Conservation (phyloP, 1,140 invertebrate species). For the Plectrocnemia conspersa region DNA sequence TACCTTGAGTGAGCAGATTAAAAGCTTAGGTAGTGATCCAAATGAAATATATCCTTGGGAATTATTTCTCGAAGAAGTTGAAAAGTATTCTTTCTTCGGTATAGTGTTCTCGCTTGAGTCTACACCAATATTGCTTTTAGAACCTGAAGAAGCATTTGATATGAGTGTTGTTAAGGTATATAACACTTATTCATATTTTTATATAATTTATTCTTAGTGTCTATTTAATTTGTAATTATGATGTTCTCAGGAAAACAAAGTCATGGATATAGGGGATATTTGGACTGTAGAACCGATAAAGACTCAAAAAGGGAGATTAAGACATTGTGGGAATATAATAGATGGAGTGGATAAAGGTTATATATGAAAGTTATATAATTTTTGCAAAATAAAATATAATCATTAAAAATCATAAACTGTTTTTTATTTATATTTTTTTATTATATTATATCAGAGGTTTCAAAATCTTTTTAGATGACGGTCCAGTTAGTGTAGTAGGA, state of each 20-base stretch:
- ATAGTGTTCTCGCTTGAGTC: conserved; percentile 59
- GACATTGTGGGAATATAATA: conserved; percentile 59
- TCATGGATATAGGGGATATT: conserved; percentile 50
- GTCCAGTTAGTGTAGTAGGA: too few species aligned
- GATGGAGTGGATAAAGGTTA: conserved; percentile 59
- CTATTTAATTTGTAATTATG: not conserved
- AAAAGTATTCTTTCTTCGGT: conserved; percentile 57
- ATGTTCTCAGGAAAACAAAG: conserved; percentile 46
- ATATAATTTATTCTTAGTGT: not conserved
- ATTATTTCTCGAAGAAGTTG: conserved; percentile 50
- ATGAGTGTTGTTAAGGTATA: conserved; percentile 52
- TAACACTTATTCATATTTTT: conserved; percentile 36
- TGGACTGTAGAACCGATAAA: conserved; percentile 52
- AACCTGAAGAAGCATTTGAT: conserved; percentile 56
- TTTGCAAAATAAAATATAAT: conserved; percentile 1
- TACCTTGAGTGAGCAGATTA: conserved; percentile 51
- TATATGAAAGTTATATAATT: conserved; percentile 42
- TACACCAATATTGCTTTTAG: conserved; percentile 55
- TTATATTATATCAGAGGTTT: too few species aligned
- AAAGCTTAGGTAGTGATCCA: conserved; percentile 55
- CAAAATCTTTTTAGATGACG: too few species aligned
- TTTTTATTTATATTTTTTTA: too few species aligned
- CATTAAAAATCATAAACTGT: too few species aligned
- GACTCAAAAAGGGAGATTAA: conserved; percentile 49
- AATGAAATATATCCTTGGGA: conserved; percentile 55